Conservation (phyloP, 2,797 vertebrate genomes). For the Malacoraja senta region DNA sequence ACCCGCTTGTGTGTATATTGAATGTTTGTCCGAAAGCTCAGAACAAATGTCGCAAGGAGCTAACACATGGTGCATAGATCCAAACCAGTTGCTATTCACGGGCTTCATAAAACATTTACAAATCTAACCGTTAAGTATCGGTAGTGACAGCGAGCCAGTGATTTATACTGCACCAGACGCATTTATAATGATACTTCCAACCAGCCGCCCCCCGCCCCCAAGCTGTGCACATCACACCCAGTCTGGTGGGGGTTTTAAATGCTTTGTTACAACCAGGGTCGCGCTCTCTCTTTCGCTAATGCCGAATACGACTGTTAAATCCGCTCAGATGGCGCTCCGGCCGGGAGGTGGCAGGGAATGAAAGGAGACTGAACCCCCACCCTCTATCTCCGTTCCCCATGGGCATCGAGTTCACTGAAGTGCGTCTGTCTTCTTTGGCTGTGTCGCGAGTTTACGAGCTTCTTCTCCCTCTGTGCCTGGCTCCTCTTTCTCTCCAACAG, state of each 20-base stretch:
- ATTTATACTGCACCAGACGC: constrained; percentile 51
- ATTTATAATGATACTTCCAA: constrained; percentile 13
- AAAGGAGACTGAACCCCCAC: not conserved
- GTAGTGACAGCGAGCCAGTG: constrained; percentile 48
- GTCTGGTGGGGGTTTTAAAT: not conserved
- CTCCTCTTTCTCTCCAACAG: not conserved
- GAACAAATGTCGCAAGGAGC: not conserved
- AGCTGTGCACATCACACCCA: not conserved
- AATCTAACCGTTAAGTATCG: constrained; percentile 37
- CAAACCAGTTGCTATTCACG: constrained; percentile 13
- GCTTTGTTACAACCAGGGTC: constrained; percentile 23
- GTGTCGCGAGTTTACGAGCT: not conserved
- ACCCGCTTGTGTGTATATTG: not conserved
- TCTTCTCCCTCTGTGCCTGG: not conserved
- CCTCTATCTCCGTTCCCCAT: not conserved
- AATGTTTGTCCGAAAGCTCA: not conserved
- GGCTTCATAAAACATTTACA: constrained; percentile 34
- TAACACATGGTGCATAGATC: not conserved
- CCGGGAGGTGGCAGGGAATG: not conserved
- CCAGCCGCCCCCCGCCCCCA: no score
- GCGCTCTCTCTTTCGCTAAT: not conserved
- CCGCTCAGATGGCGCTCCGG: not conserved
- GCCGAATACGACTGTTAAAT: not conserved
- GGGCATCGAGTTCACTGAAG: not conserved
- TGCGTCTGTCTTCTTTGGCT: not conserved